These are phyloP conservation scores for Pangasius mekongensis DNA, from an alignment of 2,797 vertebrate genomes.

Conservation along the genomic window DNA sequence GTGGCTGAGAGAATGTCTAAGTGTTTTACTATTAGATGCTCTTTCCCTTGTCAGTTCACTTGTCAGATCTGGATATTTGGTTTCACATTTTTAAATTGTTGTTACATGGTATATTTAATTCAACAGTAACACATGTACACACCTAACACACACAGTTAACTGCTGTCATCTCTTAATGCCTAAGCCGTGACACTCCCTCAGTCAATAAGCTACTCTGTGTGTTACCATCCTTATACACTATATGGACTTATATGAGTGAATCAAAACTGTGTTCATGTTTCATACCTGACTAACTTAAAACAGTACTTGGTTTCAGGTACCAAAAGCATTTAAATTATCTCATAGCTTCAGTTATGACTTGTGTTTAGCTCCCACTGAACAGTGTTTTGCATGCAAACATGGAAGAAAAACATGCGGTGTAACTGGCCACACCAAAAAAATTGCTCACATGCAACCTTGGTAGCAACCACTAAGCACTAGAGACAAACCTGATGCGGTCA, in stretches of 20 bases:
- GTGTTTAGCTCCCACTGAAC: not conserved
- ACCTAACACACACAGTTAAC: not conserved
- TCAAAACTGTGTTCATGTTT: not conserved
- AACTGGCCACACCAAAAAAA: not conserved
- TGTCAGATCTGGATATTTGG: conserved; percentile 10
- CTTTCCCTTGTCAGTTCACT: not conserved
- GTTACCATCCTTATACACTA: not conserved
- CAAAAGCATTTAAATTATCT: not conserved
- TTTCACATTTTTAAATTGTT: not conserved
- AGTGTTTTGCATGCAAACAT: not conserved
- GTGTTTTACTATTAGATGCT: not conserved
- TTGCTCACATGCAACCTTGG: not conserved
- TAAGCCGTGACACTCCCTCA: not conserved
- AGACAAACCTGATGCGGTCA: not conserved
- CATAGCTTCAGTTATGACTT: not conserved
- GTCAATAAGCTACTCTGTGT: not conserved
- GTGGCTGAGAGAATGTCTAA: not conserved
- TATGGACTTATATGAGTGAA: not conserved
- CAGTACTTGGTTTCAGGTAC: not conserved
- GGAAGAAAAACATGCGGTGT: not conserved
- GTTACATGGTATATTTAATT: conserved; percentile 8
- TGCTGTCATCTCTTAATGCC: not conserved
- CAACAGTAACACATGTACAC: not conserved
- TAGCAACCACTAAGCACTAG: not conserved
- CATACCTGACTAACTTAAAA: not conserved